Base-by-base conservation (phyloP, 2,113 vertebrate species). In the Oostethus manadensis region DNA sequence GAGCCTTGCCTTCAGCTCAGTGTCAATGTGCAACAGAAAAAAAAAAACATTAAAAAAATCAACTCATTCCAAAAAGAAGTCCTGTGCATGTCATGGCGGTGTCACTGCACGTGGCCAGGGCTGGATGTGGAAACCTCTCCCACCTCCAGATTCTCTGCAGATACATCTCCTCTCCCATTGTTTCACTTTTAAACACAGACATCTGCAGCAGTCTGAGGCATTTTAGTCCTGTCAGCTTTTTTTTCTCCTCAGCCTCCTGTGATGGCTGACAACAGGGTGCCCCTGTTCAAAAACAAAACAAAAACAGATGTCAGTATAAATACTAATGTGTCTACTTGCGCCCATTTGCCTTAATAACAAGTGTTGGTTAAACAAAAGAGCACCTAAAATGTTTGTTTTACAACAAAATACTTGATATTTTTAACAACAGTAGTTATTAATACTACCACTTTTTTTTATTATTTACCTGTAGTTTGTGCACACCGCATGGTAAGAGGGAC, bases 61-160 rank as follows among this genome's bases (percentile, higher is more conserved):
- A 88, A 81, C 82, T 88, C 79, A 78, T 77, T 80, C 75, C 84
- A 81, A 79, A 79, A 67, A 76, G 71, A 65, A 53, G 60, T 14
- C 51, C 62, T 1, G 59, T 54, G 61, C 29, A 60, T 33, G 67
- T 81, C 75, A 73, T 60, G 18, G 60, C 70, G 61, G 62, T 66
- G 51, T 76, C 59, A 43, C 60, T 17, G 44, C 64, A 60, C 63
- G 66, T 60, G 56, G 73, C 62, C 62, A n/a, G 60, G 64, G 70
- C 58, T 23, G 63, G 72, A 59, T 76, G 64, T 56, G 62, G 43
- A 67, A 68, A 79, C 60, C 71, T 72, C 56, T 79, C 66, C 82
- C 84, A 69, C 62, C 82, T 76, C 78, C 78, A 73, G 63, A 77
- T 73, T 69, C 70, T 83, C 60, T 75, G 78, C 51, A 81, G 48